Percentiles rank a stretch among this genome's conserved stretches.
Conservation (phyloP, 2,888 invertebrate species). For the Embidobia sp. region DNA sequence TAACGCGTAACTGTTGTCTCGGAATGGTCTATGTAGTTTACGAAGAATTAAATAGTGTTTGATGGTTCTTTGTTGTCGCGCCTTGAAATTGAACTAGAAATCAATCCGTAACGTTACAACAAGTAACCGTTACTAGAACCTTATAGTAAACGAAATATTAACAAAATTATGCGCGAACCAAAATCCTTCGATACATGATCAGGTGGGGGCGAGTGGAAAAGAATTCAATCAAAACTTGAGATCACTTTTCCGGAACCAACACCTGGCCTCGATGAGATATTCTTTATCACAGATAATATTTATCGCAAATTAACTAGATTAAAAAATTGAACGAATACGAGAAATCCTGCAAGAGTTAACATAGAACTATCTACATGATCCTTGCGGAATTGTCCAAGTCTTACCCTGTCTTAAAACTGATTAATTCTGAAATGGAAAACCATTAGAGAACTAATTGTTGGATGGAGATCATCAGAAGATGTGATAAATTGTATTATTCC, state of each 20-base stretch:
- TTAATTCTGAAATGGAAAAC: no score
- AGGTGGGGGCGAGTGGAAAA: not conserved
- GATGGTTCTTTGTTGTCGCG: slow-evolving; percentile 19
- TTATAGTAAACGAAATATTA: no score
- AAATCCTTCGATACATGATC: slow-evolving; percentile 3
- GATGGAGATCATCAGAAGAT: no score
- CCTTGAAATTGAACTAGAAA: slow-evolving; percentile 22
- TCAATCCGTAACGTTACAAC: slow-evolving; percentile 2
- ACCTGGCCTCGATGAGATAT: slow-evolving; percentile 5
- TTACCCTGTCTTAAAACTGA: slow-evolving; percentile 10
- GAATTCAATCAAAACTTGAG: not conserved
- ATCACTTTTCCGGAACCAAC: not conserved
- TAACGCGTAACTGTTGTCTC: slow-evolving; percentile 29
- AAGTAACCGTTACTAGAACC: no score
- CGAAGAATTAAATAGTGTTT: slow-evolving; percentile 18
- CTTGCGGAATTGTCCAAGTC: slow-evolving; percentile 6
- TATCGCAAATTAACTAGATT: slow-evolving; percentile 29
- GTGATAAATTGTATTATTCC: no score
- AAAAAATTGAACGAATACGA: no score
- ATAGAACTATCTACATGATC: slow-evolving; percentile 38
- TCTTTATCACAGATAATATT: slow-evolving; percentile 56
- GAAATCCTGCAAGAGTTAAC: slow-evolving; percentile 16
- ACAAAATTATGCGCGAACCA: not conserved
- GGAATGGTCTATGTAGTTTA: slow-evolving; percentile 17
- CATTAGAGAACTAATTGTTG: no score